Evolutionary conservation across 2,113 vertebrate genomes (phyloP).

Genomic region (Limnothrissa miodon): DNA sequence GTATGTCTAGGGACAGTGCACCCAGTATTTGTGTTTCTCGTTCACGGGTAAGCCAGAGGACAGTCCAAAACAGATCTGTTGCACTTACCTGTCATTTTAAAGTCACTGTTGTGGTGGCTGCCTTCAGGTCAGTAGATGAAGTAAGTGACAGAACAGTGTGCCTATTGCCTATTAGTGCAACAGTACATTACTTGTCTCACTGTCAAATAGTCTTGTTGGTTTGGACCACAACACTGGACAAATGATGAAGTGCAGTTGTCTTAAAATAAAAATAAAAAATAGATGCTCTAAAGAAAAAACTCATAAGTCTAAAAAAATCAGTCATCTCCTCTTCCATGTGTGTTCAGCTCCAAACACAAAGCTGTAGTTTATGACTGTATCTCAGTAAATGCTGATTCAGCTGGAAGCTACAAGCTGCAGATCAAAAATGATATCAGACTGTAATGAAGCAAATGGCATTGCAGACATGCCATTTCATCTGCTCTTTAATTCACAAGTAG

Average conservation of each 20-base stretch:
- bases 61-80: background rate
- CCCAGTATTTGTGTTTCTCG: background rate
- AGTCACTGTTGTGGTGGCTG: background rate
- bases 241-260: constrained; percentile 67
- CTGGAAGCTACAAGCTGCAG: background rate
- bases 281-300: constrained; percentile 50
- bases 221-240: constrained; percentile 53
- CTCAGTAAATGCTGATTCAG: background rate
- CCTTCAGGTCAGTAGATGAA: background rate
- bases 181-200: constrained; percentile 61
- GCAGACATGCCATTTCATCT: background rate
- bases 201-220: constrained; percentile 55
- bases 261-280: constrained; percentile 23
- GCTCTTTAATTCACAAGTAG: background rate
- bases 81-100: background rate
- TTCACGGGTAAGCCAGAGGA: background rate
- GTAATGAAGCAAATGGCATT: background rate
- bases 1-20: background rate
- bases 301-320: constrained; percentile 37
- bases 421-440: background rate
- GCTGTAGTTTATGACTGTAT: background rate
- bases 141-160: constrained; percentile 47
- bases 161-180: constrained; percentile 53
- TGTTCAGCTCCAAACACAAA: background rate
- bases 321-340: background rate